phyloP scores from a whole-genome alignment of 2,113 vertebrate species.

The Orycteropus afer region DNA sequence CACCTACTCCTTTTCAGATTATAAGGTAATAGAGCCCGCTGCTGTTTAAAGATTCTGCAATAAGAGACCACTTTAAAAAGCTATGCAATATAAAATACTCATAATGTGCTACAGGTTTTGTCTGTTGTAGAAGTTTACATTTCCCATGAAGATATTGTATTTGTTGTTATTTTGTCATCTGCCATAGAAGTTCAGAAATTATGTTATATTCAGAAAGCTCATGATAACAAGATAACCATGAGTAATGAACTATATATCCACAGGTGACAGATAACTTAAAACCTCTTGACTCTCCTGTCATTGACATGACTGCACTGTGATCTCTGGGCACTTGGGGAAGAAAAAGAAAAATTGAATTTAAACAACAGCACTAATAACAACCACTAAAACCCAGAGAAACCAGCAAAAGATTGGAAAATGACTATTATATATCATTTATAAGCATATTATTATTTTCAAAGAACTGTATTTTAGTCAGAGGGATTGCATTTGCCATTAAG shows the following conservation, averaged over 20 bases:
- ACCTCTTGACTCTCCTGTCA: background rate
- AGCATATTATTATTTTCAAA: background rate
- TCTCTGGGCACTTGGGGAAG: background rate
- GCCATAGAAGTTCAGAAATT: background rate
- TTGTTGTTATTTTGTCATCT: background rate
- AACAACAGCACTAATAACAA: background rate
- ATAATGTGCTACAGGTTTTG: background rate
- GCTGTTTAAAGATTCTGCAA: background rate
- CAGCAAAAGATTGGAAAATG: background rate
- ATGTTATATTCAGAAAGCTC: background rate
- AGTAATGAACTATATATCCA: background rate
- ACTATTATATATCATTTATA: background rate
- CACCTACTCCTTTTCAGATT: background rate
- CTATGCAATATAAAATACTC: background rate
- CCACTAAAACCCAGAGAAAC: background rate
- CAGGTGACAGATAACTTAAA: background rate
- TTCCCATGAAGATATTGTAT: background rate
- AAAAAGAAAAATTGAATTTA: background rate
- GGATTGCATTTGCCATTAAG: background rate
- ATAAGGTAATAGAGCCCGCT: background rate
- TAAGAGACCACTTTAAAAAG: background rate
- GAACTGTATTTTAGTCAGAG: background rate
- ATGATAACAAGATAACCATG: background rate
- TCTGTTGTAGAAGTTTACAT: background rate
- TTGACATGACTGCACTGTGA: background rate